phyloP scores from a whole-genome alignment of 2,113 vertebrate genomes.

The Psilopsiagon aymara region DNA sequence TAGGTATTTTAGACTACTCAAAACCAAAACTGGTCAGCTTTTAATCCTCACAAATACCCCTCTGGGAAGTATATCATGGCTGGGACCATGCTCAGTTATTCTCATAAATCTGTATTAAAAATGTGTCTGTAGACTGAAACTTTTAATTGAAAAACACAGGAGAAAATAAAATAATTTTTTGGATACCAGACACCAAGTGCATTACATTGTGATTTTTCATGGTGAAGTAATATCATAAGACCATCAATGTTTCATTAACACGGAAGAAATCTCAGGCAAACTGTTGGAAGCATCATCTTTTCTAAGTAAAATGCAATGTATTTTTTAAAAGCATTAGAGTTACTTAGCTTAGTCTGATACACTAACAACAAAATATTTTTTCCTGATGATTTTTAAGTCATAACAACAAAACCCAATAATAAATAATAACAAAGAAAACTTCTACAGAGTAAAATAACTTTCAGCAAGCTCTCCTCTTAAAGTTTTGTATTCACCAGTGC shows the following conservation, averaged over 20 bases:
- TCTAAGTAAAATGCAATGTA: background rate
- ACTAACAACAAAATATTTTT: background rate
- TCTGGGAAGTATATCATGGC: background rate
- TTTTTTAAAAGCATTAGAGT: rapidly evolving
- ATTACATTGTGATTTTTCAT: background rate
- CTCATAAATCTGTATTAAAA: background rate
- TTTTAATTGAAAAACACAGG: background rate
- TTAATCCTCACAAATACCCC: background rate
- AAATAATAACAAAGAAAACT: background rate
- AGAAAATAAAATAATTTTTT: background rate
- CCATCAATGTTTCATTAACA: background rate
- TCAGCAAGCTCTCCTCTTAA: background rate
- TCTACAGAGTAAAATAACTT: background rate
- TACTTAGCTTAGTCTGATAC: background rate
- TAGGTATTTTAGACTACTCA: background rate
- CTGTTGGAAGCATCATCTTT: background rate
- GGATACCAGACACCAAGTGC: background rate
- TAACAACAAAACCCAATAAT: background rate
- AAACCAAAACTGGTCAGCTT: background rate
- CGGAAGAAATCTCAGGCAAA: background rate
- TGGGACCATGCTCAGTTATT: background rate
- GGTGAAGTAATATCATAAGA: background rate
- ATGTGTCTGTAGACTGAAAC: background rate
- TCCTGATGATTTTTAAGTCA: background rate
- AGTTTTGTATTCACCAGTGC: background rate